Base-by-base conservation (phyloP, 2,888 invertebrate species). In the Tenthredo scrophulariae region DNA sequence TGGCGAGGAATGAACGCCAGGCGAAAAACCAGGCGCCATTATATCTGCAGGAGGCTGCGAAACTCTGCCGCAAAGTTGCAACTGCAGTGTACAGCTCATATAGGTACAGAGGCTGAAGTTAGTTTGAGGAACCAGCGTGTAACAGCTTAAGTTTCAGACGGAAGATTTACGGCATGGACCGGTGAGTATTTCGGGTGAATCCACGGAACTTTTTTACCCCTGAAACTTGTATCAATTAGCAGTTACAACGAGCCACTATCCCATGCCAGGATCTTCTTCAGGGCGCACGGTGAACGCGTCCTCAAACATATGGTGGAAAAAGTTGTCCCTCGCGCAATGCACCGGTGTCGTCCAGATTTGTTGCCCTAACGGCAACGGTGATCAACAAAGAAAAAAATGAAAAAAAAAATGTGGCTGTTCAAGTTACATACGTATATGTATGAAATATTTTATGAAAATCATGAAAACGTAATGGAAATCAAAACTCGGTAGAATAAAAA, bases 11-110 rank as follows among this genome's bases (percentile, higher is more conserved):
- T 65, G 43, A 43, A 46, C 29, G 29, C 62, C 18, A 15, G 83
- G 67, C 29, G 83, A 83, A 70, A 83, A 83, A 83, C 83, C 67
- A 70, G 83, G 83, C 83, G 83, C 70, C 83, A 83, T 83, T 83
- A 83, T 83, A 83, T 83, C 65, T 62, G 29, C 46, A 83, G 9
- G 40, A 83, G 26, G 26, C 13, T 33, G 79, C 46, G n/a, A 46
- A 67, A 67, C 43, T 33, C n/a, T 62, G 54, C 54, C 29, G 43
- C 15, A 43, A 72, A 43, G 22, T 13, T 22, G 22, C 43, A 13
- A 46, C 46, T 22, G 13, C n/a, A 13, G 13, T 62, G 43, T 40
- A 7, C 0, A 74, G 26, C 15, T 0, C 26, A 40, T 15, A 26
- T 26, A 3, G 1, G 15, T 26, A 18, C 46, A 75, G 50, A 77